Evolutionary conservation across 2,797 vertebrate genomes (phyloP).

Genomic region (Acipenser oxyrinchus): DNA sequence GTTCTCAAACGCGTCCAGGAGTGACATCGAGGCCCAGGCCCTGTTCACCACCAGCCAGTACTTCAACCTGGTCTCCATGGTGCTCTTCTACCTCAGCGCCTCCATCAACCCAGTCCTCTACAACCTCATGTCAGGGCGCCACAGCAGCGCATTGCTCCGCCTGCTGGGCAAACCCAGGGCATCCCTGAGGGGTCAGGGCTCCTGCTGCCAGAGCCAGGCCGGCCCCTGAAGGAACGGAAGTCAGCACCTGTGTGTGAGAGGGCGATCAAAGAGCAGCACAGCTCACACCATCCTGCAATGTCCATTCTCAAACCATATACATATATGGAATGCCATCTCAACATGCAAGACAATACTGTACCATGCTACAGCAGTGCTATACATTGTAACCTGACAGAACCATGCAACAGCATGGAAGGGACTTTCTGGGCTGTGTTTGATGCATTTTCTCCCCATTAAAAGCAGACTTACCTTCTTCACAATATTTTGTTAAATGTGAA

Average conservation of each 20-base stretch:
- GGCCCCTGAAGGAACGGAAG: constrained; percentile 16
- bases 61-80: constrained; percentile 61
- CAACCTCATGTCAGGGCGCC: constrained; percentile 62
- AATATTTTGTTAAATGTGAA: no score
- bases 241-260: constrained; percentile 22
- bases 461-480: no score
- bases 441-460: no score
- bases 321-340: neutral
- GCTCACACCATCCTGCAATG: neutral
- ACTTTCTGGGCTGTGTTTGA: neutral
- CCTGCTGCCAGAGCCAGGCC: constrained; percentile 11
- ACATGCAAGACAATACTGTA: no score
- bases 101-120: constrained; percentile 67
- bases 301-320: neutral
- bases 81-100: constrained; percentile 69
- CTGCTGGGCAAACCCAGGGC: constrained; percentile 32
- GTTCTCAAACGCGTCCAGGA: constrained; percentile 36
- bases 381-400: neutral
- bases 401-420: neutral
- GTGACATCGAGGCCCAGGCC: neutral
- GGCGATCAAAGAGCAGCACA: neutral
- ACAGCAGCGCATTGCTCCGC: constrained; percentile 48
- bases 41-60: constrained; percentile 63
- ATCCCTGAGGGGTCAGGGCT: constrained; percentile 2
- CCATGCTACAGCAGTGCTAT: no score